Percentiles rank a stretch among this genome's conserved stretches.
Evolutionary conservation across 2,113 vertebrate genomes (phyloP).

Genomic region (Proteles cristata): DNA sequence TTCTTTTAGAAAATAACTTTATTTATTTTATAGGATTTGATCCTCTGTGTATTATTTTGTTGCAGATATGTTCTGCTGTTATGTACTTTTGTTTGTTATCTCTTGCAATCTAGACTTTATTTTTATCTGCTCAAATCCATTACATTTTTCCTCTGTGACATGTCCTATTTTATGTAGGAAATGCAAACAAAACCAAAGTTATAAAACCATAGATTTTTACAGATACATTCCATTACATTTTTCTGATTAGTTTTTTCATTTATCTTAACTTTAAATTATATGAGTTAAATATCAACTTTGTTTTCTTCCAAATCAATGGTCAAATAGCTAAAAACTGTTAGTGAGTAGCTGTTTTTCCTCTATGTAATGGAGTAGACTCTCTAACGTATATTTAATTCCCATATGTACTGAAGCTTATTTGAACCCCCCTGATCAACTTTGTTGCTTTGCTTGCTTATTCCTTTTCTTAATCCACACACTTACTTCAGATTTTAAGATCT

Average conservation of each 20-base stretch:
- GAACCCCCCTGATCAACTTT: neutral
- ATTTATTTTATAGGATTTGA: neutral
- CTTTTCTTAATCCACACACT: neutral
- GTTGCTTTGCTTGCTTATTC: neutral
- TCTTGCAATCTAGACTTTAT: neutral
- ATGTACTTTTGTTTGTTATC: neutral
- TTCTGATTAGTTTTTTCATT: neutral
- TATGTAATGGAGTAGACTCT: neutral
- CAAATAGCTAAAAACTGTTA: neutral
- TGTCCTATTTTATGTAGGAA: neutral
- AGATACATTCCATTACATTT: neutral
- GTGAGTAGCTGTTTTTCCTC: neutral
- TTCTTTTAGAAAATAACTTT: neutral
- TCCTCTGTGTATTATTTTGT: neutral
- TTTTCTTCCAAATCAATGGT: constrained; percentile 13
- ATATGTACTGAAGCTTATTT: neutral
- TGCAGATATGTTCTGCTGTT: neutral
- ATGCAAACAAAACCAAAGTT: neutral
- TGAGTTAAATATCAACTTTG: constrained; percentile 2
- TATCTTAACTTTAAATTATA: neutral
- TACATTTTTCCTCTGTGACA: neutral
- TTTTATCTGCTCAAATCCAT: neutral
- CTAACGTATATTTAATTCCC: neutral
- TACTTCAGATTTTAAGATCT: neutral
- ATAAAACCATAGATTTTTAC: neutral